Conservation (phyloP, 2,113 vertebrate genomes). For the Equus przewalskii region DNA sequence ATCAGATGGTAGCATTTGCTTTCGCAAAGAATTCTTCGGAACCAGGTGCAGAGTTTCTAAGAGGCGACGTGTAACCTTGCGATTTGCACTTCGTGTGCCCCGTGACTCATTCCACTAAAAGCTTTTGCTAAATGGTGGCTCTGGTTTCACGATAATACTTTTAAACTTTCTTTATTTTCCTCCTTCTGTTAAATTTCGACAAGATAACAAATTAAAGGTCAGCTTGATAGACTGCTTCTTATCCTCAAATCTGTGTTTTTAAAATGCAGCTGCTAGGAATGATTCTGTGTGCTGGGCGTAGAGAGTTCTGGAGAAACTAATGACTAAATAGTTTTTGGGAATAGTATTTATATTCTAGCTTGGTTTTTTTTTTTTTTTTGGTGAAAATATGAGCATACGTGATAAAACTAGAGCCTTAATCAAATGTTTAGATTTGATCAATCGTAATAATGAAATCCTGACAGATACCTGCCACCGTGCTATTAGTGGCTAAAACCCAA, state of each 20-base stretch:
- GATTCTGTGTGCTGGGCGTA: neutral
- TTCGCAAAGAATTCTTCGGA: neutral
- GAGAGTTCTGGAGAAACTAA: neutral
- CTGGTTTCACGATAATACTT: conserved; percentile 34
- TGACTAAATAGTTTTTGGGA: neutral
- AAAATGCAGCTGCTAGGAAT: neutral
- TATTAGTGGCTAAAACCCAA: neutral
- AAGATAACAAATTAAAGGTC: conserved; percentile 17
- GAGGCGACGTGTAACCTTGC: conserved; percentile 67
- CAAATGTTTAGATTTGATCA: neutral
- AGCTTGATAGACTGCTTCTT: neutral
- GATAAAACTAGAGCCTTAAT: neutral
- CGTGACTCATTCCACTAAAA: conserved; percentile 69
- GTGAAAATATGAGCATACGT: neutral
- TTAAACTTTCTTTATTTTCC: neutral
- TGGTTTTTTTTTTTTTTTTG: neutral
- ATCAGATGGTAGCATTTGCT: neutral
- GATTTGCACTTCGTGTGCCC: conserved; percentile 48
- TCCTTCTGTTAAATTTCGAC: neutral
- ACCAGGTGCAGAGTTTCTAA: conserved; percentile 23
- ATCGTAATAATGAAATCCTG: neutral
- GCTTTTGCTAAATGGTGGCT: conserved; percentile 74
- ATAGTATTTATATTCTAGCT: conserved; percentile 7
- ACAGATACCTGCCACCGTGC: neutral
- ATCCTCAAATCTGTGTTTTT: conserved; percentile 32